Base-by-base conservation (phyloP, 1,140 invertebrate genomes). In the Venustaconcha ellipsiformis region DNA sequence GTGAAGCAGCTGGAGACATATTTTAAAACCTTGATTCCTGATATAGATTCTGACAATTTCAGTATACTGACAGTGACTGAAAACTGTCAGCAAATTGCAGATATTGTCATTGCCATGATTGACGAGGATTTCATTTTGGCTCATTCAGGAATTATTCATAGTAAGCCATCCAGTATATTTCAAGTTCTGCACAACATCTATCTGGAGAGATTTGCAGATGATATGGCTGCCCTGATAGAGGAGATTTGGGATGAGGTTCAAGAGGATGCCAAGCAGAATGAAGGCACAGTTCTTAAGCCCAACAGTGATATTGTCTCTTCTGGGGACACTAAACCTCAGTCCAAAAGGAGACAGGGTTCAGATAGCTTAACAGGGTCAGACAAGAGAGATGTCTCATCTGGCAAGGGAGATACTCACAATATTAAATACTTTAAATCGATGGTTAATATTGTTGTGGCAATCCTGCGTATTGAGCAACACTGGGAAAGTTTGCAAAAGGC, bases 101-200 rank as follows among this genome's bases (percentile, higher is more conserved):
- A 81, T 55, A 80, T 83, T 20, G 84, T 88, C 57, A 83, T 83
- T 11, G 81, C 80, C 17, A 88, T 88, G 87, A 87, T 88, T 66
- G 81, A 85, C 70, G 86, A 88, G 76, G 87, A 88, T 65, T 88
- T 88, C 72, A 74, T 81, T n/a, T 75, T 87, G 55, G 79, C 88
- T 48, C 86, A 81, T 69, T 83, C 86, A 14, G 86, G 86, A 20
- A 74, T 87, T 30, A 83, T 88, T 69, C 37, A 48, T 6, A 84
- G 83, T 56, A 84, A 80, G 74, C 76, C 75, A 67, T 81, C 74
- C 26, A 82, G 76, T 14, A 80, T 80, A 18, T 85, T 85, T 66
- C 74, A 83, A 23, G 82, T 82, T 12, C 81, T 88, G 57, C 87
- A 87, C 78, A 85, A 87, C 15, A 80, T 87, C 30, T 88, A 88